Evolutionary conservation across 2,888 invertebrate genomes (phyloP).

Genomic region (Cremastobaeus sp.): DNA sequence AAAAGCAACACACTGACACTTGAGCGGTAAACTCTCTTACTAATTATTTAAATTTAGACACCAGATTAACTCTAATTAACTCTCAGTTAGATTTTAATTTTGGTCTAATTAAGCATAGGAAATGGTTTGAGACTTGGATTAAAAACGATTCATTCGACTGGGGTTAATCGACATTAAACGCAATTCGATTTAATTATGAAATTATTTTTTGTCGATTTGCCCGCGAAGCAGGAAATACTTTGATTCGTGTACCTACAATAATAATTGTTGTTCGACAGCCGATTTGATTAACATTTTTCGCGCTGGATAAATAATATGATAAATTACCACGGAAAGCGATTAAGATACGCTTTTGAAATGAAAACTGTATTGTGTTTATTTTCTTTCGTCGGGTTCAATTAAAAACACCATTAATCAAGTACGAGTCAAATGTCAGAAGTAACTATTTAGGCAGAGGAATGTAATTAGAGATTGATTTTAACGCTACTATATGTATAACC

Average conservation of each 20-base stretch:
- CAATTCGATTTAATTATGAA: too few relatives aligned
- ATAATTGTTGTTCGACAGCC: conserved; percentile 39
- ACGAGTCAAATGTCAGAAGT: conserved; percentile 42
- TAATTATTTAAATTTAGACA: too few relatives aligned
- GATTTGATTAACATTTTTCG: conserved; percentile 48
- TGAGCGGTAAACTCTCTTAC: too few relatives aligned
- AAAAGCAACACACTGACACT: conserved; percentile 63
- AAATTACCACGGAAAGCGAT: conserved; percentile 33
- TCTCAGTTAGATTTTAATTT: too few relatives aligned
- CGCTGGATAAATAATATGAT: conserved; percentile 39
- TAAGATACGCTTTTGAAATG: conserved; percentile 37
- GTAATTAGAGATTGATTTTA: conserved; percentile 58
- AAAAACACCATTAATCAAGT: conserved; percentile 53
- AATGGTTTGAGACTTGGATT: too few relatives aligned
- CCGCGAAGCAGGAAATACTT: too few relatives aligned
- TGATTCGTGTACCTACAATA: conserved; percentile 22
- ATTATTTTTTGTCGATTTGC: too few relatives aligned
- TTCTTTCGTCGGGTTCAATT: conserved; percentile 38
- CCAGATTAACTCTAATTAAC: too few relatives aligned
- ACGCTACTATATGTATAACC: conserved; percentile 39
- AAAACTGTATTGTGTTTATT: conserved; percentile 45
- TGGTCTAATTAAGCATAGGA: too few relatives aligned
- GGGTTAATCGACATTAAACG: too few relatives aligned
- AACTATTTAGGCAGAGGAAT: conserved; percentile 52
- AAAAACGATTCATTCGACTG: too few relatives aligned